Percentiles rank a stretch among this genome's conserved stretches.
These are phyloP conservation scores for Aphelocoma californica DNA, from an alignment of 2,797 vertebrate genomes.

Conservation along the genomic window DNA sequence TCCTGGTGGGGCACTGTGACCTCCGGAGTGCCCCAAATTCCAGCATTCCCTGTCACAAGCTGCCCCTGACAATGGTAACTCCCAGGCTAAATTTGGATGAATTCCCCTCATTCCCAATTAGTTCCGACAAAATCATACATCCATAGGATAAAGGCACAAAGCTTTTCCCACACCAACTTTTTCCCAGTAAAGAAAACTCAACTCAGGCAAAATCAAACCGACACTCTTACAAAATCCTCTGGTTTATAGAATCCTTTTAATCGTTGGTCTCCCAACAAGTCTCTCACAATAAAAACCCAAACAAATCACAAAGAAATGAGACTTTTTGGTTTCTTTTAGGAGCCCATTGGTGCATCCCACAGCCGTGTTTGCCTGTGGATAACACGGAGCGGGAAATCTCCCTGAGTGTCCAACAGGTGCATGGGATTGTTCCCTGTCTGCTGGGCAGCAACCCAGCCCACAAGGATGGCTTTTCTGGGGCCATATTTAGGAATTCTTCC, in stretches of 20 bases:
- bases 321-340: too few species aligned
- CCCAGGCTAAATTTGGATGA: too few species aligned
- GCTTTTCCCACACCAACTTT: not conserved
- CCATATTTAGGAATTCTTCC: too few species aligned
- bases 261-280: too few species aligned
- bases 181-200: too few species aligned
- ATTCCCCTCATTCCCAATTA: too few species aligned
- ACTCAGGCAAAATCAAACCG: too few species aligned
- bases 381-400: not conserved
- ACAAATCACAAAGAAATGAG: not conserved
- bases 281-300: not conserved
- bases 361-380: not conserved
- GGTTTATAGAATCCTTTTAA: not conserved
- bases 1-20: too few species aligned
- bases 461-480: not conserved
- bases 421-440: not conserved
- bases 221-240: not conserved
- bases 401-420: not conserved
- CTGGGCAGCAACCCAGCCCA: not conserved
- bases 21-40: too few species aligned
- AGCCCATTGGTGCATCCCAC: not conserved
- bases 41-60: too few species aligned
- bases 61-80: too few species aligned
- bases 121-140: not conserved
- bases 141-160: not conserved